Percentiles rank a stretch among this genome's conserved stretches.
Evolutionary conservation across 2,888 invertebrate species (phyloP).

Genomic region (Melanotus villosus): DNA sequence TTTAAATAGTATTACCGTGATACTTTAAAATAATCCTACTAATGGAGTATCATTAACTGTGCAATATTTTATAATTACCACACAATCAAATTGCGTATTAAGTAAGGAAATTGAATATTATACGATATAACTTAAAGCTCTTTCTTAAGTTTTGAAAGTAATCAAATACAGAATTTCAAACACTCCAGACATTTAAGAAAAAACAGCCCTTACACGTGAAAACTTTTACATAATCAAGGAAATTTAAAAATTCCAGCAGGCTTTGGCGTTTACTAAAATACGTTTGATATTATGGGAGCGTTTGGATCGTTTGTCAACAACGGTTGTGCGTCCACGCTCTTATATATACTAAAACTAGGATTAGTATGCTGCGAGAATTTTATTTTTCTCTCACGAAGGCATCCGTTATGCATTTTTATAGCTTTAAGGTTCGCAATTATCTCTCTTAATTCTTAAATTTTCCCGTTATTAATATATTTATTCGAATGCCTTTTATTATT

Average conservation of each 20-base stretch:
- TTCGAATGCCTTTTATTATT: too few species aligned
- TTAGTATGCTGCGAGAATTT: slow-evolving; percentile 12
- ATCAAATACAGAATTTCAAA: too few species aligned
- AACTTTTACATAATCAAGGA: not conserved
- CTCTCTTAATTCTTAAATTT: not conserved
- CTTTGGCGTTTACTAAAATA: not conserved
- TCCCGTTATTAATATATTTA: not conserved
- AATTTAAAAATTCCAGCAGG: not conserved
- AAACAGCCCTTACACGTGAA: not conserved
- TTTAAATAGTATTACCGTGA: too few species aligned
- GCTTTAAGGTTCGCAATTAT: slow-evolving; percentile 6
- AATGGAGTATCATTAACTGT: too few species aligned
- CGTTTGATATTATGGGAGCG: slow-evolving; percentile 9
- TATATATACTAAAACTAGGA: slow-evolving; percentile 12
- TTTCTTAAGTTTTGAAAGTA: too few species aligned
- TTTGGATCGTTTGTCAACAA: slow-evolving; percentile 19
- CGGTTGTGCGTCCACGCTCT: not conserved
- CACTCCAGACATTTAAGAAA: too few species aligned
- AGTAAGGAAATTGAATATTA: too few species aligned
- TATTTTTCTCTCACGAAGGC: slow-evolving; percentile 5
- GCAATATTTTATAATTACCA: too few species aligned
- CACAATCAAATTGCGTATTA: too few species aligned
- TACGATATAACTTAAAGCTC: too few species aligned
- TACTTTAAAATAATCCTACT: too few species aligned
- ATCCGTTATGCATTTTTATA: slow-evolving; percentile 5